Percentiles rank a stretch among this genome's conserved stretches.
These are phyloP conservation scores for Electrona antarctica DNA, from an alignment of 2,113 vertebrate genomes.

Conservation along the genomic window DNA sequence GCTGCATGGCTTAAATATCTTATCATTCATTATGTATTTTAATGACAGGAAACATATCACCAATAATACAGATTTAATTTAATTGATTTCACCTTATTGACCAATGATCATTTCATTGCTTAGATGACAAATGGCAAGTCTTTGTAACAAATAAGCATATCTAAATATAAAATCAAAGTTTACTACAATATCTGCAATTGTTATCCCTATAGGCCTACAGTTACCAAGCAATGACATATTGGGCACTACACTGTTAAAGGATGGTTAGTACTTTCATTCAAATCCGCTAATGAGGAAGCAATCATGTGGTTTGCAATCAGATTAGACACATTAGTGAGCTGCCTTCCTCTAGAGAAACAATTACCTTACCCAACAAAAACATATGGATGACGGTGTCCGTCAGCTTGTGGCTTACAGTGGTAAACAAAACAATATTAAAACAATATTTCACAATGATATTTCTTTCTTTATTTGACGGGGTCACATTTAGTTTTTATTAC, in stretches of 20 bases:
- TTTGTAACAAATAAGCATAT: constrained; percentile 14
- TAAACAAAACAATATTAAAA: no score
- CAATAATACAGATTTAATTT: constrained; percentile 11
- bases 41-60: constrained; percentile 17
- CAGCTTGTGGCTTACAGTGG: no score
- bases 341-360: no score
- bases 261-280: constrained; percentile 38
- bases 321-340: no score
- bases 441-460: no score
- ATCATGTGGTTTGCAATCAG: no score
- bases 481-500: no score
- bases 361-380: no score
- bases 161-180: constrained; percentile 32
- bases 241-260: constrained; percentile 48
- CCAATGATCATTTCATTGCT: constrained; percentile 19
- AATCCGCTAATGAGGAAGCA: not conserved
- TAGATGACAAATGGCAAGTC: constrained; percentile 12
- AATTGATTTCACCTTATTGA: constrained; percentile 20
- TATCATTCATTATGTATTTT: constrained; percentile 1
- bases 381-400: no score
- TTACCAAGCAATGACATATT: constrained; percentile 43
- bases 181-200: constrained; percentile 37
- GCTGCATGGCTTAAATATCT: constrained; percentile 1
- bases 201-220: constrained; percentile 26
- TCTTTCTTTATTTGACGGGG: no score